Evolutionary conservation across 2,888 invertebrate genomes (phyloP).

Genomic region (Carpatolechia fugitivella): DNA sequence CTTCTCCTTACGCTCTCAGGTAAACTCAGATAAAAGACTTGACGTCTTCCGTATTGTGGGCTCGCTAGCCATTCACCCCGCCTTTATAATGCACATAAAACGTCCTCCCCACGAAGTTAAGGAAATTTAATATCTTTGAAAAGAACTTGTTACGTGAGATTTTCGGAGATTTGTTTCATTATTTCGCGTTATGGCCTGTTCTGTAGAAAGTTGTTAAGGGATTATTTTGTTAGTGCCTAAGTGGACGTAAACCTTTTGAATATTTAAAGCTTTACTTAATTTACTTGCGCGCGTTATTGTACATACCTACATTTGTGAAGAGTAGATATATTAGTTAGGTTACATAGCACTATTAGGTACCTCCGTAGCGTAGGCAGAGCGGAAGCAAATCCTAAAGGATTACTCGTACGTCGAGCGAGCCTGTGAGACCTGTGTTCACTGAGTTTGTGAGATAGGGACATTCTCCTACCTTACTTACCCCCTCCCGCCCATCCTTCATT

Average conservation of each 20-base stretch:
- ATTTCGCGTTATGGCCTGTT: neutral
- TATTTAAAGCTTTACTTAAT: neutral
- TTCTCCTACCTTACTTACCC: neutral
- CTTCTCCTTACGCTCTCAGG: slow-evolving; percentile 33
- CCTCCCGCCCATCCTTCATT: neutral
- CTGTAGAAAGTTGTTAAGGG: neutral
- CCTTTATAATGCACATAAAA: slow-evolving; percentile 38
- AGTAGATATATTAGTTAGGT: neutral
- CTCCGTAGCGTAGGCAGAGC: neutral
- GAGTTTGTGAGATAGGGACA: neutral
- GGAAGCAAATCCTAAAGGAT: slow-evolving; percentile 32
- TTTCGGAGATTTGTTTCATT: slow-evolving; percentile 14
- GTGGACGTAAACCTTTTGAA: too few species aligned
- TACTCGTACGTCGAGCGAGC: slow-evolving; percentile 18
- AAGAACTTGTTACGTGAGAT: slow-evolving; percentile 22
- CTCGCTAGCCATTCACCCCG: slow-evolving; percentile 42
- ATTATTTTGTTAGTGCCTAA: too few species aligned
- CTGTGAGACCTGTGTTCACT: slow-evolving; percentile 5
- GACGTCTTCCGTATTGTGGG: slow-evolving; percentile 42
- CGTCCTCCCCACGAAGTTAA: slow-evolving; percentile 28
- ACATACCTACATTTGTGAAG: too few species aligned
- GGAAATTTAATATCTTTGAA: slow-evolving; percentile 24
- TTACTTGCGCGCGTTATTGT: neutral
- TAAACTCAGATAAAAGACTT: slow-evolving; percentile 41
- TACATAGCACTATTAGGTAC: neutral